Base-by-base conservation (phyloP, 1,140 invertebrate species). In the Plodia interpunctella region DNA sequence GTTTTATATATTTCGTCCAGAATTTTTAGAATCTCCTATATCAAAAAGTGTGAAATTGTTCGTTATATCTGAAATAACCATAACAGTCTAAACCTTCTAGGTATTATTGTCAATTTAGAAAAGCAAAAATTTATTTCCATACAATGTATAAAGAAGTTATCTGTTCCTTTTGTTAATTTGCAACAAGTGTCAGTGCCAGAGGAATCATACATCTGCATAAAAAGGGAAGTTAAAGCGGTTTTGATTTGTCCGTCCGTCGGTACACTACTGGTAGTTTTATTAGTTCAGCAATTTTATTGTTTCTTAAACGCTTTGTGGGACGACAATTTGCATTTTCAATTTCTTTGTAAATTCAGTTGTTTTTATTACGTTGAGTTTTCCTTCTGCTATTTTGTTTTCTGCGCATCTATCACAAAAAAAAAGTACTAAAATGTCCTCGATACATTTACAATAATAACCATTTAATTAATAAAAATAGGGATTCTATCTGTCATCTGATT, bases 131-230 rank as follows among this genome's bases (percentile, higher is more conserved):
- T n/a, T 28, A 5, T 28, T 5, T 28, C 28, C 28, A n/a, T 9
- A 9, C 28, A 28, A 28, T 5, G 28, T 3, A 28, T 2, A 38
- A 38, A 38, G 35, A 11, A 2, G 13, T 44, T n/a, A 15, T 44
- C 38, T 44, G 38, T 44, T 10, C 5, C 38, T 44, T 15, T 44
- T 17, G 13, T 44, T 44, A 17, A 44, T 44, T 44, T 44, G n/a
- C 63, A 62, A 64, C 68, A 72, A 74, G 71, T 70, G 70, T 78
- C 65, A 62, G 62, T 49, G 50, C 17, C 57, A 62, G 54, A 59
- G 53, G 56, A 10, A 21, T 25, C 71, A 78, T 78, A 68, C 60
- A 76, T 78, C 76, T 76, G 71, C 71, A 78, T 78, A 72, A 70
- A 73, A 70, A 74, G 66, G 60, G 55, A 61, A 68, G 66, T 70